Base-by-base conservation (phyloP, 2,888 invertebrate genomes). In the Pterostichus niger region DNA sequence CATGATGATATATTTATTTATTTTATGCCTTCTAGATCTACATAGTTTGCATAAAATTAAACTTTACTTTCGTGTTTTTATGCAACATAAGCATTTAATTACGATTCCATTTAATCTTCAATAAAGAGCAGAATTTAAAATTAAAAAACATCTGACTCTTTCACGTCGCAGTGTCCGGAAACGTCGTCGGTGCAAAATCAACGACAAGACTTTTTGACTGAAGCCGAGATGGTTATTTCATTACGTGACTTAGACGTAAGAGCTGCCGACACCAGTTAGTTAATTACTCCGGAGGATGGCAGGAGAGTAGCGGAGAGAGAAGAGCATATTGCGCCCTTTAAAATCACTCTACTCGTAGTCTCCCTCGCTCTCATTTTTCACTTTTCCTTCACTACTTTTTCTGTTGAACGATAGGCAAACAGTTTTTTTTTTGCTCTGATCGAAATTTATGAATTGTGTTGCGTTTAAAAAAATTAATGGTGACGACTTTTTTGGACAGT, bases 361-460 rank as follows among this genome's bases (percentile, higher is more conserved):
- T 31, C 24, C 24, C 24, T 17, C 35, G 49, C 10, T 49, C 49
- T 61, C 78, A 78, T 73, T 56, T 81, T 73, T 81, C 73, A 73
- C 81, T 40, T 54, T 78, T 44, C 56, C 71, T 44, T 24, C 78
- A 54, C 75, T 49, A 80, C 15, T 73, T 81, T 81, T 81, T 81
- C 54, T 44, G 7, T 54, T n/a, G 73, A 71, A 71, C 17, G 73
- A 71, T 81, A 81, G 71, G 40, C 81, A 81, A 81, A 81, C 81
- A 81, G 73, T 81, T 81, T 81, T 81, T 81, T 81, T 75, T 82
- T 82, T 44, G 44, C 44, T n/a, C 40, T 24, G 80, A 80, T 68
- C 80, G 80, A 82, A 82, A 82, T 75, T 82, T 82, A 82, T 82
- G 71, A 73, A 71, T 81, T 81, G 61, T 82, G 75, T 82, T 82